Evolutionary conservation across 2,888 invertebrate species (phyloP), one percentile per base, ranked within the genome.

Genomic region (Neoitamus cyanurus): DNA sequence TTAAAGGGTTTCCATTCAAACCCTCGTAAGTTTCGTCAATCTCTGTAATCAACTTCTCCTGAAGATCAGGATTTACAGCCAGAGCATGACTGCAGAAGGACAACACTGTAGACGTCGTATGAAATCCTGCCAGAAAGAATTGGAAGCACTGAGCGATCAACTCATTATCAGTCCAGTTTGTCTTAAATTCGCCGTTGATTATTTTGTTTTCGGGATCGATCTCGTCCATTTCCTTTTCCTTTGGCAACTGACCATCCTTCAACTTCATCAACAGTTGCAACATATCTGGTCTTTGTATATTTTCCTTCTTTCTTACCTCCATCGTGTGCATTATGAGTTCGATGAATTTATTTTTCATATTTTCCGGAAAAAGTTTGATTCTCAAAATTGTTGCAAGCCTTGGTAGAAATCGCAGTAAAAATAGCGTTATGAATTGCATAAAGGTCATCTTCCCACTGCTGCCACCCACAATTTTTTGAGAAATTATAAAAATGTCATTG

Each of bases 101-200:
- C 85, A 94, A 94, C 0, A 91, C 84, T 3, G 89, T 87, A 0
- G 91, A 88, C 92, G 89, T 94, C 92, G 93, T 92, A 72, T 93
- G 93, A 36, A 93, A 93, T 0, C 94, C 93, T 28, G 93, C 93
- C 28, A 93, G 88, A 87, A 93, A 93, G 89, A 94, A 93, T 0
- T 93, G 85, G 4, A 93, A 90, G 28, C 92, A 92, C 89, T 94
- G 94, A 0, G 94, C 93, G 0, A 93, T 92, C 11, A 94, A 48
- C 83, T 94, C 93, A 0, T 92, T 91, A 85, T 93, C 93, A 5
- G 87, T 88, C 90, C 90, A 90, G 31, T 89, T 88, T 0, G 88
- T 89, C 15, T 85, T 87, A 36, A 83, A 73, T 70, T 70, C 70
- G 5, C 70, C 70, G 31, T 31, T 70, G n/a, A 70, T 70, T 3